Base-by-base conservation (phyloP, 2,797 vertebrate genomes). In the Labroides dimidiatus region DNA sequence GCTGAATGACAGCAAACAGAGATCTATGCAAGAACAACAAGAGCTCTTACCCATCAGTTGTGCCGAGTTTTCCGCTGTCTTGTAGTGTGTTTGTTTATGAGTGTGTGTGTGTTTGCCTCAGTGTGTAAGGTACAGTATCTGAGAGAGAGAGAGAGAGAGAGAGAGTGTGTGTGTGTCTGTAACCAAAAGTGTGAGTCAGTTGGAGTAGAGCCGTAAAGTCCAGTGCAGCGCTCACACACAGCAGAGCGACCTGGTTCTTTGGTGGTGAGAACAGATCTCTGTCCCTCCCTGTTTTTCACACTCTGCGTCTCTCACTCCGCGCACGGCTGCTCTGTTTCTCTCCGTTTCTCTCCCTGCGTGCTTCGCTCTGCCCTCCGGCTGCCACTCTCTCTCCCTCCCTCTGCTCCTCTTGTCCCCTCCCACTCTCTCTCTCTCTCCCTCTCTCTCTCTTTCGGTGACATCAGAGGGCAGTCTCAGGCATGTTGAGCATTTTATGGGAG, bases 401-500 rank as follows among this genome's bases (percentile, higher is more conserved):
- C 79, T 19, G 59, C 39, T 74, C 64, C 82, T 81, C 71, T 55
- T 55, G 77, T 85, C 79, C 77, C 82, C 86, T 87, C 87, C 80
- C 81, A 72, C 81, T 72, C 71, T 27, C 72, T 58, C 72, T 41
- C 52, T 54, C 72, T 42, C 78, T 68, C 80, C 66, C 82, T 43
- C n/a, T n/a, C 81, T 72, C 71, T 27, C 81, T 74, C 74, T 48
- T 57, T 55, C 77, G 55, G 85, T 94, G 93, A 94, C 93, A 94
- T 95, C 93, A 94, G 87, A 94, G 91, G 87, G 87, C 91, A 88
- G 91, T 93, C 89, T 93, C 88, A 90, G 91, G 92, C 93, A 92
- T 91, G 91, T 90, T 71, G 90, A 93, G 86, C 90, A 90, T 93
- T 92, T 85, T 86, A 90, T 90, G 77, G 79, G 84, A 84, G 77